These are phyloP conservation scores for Corydoras sp. DNA, from an alignment of 2,113 vertebrate genomes.

Conservation along the genomic window DNA sequence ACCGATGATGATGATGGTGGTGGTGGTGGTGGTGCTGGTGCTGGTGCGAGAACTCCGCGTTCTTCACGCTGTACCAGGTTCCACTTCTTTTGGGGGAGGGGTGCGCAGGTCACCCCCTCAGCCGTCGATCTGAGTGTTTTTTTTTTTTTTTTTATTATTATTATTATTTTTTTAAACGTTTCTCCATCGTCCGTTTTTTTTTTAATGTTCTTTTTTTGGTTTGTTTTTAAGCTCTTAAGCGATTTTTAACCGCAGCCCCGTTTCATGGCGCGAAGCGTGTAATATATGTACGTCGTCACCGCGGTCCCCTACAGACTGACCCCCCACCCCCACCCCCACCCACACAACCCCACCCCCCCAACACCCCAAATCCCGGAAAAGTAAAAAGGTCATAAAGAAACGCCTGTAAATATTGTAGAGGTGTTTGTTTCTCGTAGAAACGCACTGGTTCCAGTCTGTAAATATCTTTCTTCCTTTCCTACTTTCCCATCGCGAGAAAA, in stretches of 20 bases:
- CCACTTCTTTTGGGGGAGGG: too few relatives aligned
- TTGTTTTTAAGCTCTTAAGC: slow-evolving; percentile 11
- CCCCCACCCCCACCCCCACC: slow-evolving; percentile 19
- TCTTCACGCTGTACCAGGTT: too few relatives aligned
- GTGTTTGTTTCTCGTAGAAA: slow-evolving; percentile 80
- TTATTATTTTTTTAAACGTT: too few relatives aligned
- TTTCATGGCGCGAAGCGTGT: background rate
- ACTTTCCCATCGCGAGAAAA: slow-evolving; percentile 57
- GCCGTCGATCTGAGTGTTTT: too few relatives aligned
- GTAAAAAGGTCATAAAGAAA: slow-evolving; percentile 49
- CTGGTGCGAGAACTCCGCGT: too few relatives aligned
- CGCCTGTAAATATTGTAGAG: slow-evolving; percentile 75
- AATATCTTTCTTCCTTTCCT: slow-evolving; percentile 70
- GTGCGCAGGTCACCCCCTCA: too few relatives aligned
- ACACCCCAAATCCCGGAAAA: slow-evolving; percentile 48
- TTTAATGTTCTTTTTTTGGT: background rate
- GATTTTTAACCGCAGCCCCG: slow-evolving; percentile 24
- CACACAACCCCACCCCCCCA: slow-evolving; percentile 35
- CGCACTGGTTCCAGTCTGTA: slow-evolving; percentile 72
- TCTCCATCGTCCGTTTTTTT: too few relatives aligned
- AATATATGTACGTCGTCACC: slow-evolving; percentile 37
- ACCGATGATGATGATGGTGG: too few relatives aligned
- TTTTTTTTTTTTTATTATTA: too few relatives aligned
- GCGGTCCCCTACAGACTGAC: slow-evolving; percentile 61
- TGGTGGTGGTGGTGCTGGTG: too few relatives aligned